Evolutionary conservation across 2,888 invertebrate genomes (phyloP).

Genomic region (Leptinotarsa haldemani): DNA sequence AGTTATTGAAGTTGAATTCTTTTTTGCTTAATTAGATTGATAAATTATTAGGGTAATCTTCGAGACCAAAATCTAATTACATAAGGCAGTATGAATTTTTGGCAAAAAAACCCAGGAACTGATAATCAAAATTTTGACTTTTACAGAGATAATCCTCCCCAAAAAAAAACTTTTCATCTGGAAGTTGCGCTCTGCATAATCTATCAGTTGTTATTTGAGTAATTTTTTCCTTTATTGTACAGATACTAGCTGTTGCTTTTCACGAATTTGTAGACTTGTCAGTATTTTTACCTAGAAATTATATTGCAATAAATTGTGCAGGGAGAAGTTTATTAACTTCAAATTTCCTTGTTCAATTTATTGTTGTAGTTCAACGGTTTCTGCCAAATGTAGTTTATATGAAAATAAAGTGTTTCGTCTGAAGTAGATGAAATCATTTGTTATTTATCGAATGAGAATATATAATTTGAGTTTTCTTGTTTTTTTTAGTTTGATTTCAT

Average conservation of each 20-base stretch:
- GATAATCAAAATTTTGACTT: neutral
- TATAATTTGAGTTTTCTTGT: neutral
- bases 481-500: neutral
- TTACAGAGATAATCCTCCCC: neutral
- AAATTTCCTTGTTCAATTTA: conserved; percentile 15
- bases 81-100: neutral
- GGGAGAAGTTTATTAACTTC: conserved; percentile 15
- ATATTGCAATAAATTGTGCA: conserved; percentile 33
- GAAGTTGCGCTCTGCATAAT: conserved; percentile 2
- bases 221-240: conserved; percentile 23
- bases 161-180: neutral
- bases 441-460: neutral
- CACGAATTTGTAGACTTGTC: conserved; percentile 36
- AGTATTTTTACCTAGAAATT: conserved; percentile 39
- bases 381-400: conserved; percentile 50
- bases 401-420: conserved; percentile 17
- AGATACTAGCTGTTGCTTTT: conserved; percentile 38
- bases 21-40: neutral
- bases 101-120: neutral
- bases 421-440: neutral
- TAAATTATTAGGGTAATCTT: neutral
- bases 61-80: neutral
- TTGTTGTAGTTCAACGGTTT: conserved; percentile 37
- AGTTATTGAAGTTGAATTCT: neutral
- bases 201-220: conserved; percentile 10